phyloP scores from a whole-genome alignment of 2,888 invertebrate genomes.

The Tetragonula carbonaria region DNA sequence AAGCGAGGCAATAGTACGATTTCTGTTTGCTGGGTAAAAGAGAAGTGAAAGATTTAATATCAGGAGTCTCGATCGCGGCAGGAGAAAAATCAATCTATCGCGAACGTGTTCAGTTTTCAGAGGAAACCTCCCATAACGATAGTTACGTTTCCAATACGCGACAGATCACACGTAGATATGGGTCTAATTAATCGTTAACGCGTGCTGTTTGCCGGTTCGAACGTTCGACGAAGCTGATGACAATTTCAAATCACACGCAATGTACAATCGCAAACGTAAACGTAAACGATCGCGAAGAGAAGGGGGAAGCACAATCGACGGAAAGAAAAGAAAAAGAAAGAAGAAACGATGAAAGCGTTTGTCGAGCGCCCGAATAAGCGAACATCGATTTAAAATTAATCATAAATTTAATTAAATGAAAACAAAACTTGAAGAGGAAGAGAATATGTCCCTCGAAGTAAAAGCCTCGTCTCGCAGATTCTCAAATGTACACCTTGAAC shows the following conservation, averaged over 20 bases:
- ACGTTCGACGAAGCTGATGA: conserved; percentile 79
- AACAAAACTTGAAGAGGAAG: conserved; percentile 41
- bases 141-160: conserved; percentile 69
- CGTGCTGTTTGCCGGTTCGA: conserved; percentile 78
- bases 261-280: conserved; percentile 37
- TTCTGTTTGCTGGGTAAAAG: neutral
- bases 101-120: conserved; percentile 52
- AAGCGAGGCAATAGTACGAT: neutral
- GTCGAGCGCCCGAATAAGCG: conserved; percentile 82
- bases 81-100: conserved; percentile 35
- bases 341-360: conserved; percentile 64
- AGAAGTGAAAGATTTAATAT: neutral
- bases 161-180: conserved; percentile 73
- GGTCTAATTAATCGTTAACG: conserved; percentile 78
- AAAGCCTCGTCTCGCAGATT: conserved; percentile 82
- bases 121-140: conserved; percentile 54
- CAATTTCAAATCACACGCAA: conserved; percentile 40
- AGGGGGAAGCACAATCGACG: neutral
- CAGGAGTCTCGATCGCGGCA: conserved; percentile 43
- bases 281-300: neutral
- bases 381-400: conserved; percentile 68
- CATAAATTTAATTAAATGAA: conserved; percentile 37
- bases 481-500: conserved; percentile 58
- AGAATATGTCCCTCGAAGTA: conserved; percentile 69
- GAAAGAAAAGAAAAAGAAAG: neutral